Base-by-base conservation (phyloP, 2,888 invertebrate species). In the Xestia xanthographa region DNA sequence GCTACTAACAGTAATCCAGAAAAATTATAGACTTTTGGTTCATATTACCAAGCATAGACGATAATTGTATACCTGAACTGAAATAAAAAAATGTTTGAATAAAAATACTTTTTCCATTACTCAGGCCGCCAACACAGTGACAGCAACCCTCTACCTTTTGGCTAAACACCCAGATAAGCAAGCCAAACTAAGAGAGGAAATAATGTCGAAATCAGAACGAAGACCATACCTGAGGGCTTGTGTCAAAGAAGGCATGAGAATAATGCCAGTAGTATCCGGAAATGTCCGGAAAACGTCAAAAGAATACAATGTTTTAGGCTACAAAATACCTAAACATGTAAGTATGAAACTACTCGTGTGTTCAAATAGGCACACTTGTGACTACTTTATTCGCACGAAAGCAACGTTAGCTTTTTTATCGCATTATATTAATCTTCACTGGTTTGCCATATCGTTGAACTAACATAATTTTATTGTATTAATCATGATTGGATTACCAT, bases 181-280 rank as follows among this genome's bases (percentile, higher is more conserved):
- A 92, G 93, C 97, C 5, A 97, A 96, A 85, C 92, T 98, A 6
- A 95, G 97, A 22, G 91, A 97, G 58, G 98, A 98, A 91, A 88
- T 97, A 12, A 76, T 93, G 0, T 91, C 90, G 0, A 91, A 88
- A 3, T 68, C 89, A 0, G 89, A 89, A 4, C 93, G 75, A 91
- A 94, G 97, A 80, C 96, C 97, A 0, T 98, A 98, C 88, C 90
- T 98, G 38, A 97, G 97, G 82, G 98, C 98, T 0, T 98, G 98
- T 86, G 96, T 98, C 62, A 98, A 98, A 90, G 98, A 98, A 92
- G 96, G 97, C 0, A 91, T 98, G 79, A 96, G 98, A 87, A 81
- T 97, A 22, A 95, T 97, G 87, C 97, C 98, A 0, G 97, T 97
- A 5, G 96, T 97, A 0, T 92, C 97, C 17, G 98, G 97, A 0